phyloP scores from a whole-genome alignment of 2,113 vertebrate genomes.

The Colistium nudipinnis region DNA sequence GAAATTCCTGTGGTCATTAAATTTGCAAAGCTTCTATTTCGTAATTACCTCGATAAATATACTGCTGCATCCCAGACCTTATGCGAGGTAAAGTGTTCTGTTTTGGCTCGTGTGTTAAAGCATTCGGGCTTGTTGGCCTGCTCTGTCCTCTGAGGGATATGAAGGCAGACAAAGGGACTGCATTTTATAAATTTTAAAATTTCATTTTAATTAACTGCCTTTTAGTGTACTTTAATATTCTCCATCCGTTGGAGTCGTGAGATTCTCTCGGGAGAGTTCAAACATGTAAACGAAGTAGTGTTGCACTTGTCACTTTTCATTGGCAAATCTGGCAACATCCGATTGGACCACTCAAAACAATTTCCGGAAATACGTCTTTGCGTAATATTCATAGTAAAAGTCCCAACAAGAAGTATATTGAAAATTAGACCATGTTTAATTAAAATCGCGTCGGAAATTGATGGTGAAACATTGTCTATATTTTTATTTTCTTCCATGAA shows the following conservation, averaged over 20 bases:
- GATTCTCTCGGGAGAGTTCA: too few relatives aligned
- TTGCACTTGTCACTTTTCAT: constrained; percentile 19
- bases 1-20: background rate
- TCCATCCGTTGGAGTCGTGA: too few relatives aligned
- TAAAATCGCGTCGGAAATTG: too few relatives aligned
- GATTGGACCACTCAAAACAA: constrained; percentile 56
- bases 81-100: background rate
- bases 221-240: too few relatives aligned
- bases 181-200: too few relatives aligned
- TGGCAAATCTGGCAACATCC: constrained; percentile 65
- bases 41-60: background rate
- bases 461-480: too few relatives aligned
- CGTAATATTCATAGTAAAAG: constrained; percentile 53
- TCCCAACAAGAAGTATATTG: too few relatives aligned
- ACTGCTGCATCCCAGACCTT: background rate
- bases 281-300: background rate
- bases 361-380: constrained; percentile 25
- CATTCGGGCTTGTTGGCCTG: too few relatives aligned
- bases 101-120: background rate
- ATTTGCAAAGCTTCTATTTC: background rate
- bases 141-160: too few relatives aligned
- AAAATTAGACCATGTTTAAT: too few relatives aligned
- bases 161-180: too few relatives aligned
- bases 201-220: too few relatives aligned
- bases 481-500: accelerated